Conservation (phyloP, 2,888 invertebrate genomes). For the Pammene aurita region DNA sequence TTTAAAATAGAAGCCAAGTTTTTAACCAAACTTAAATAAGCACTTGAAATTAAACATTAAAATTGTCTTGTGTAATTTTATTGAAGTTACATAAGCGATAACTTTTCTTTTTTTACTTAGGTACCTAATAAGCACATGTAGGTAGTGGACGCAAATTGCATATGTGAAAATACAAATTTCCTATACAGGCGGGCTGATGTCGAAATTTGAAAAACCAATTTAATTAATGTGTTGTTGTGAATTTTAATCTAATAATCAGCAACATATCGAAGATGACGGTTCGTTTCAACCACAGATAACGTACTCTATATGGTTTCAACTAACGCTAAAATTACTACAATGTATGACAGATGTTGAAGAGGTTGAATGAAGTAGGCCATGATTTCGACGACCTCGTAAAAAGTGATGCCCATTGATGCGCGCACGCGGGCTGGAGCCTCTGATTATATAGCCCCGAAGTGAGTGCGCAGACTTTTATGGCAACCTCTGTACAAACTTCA, state of each 20-base stretch:
- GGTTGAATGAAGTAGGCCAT: conserved; percentile 55
- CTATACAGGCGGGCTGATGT: too few species aligned
- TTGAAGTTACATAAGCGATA: too few species aligned
- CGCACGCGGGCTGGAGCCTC: conserved; percentile 37
- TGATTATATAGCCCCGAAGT: conserved; percentile 38
- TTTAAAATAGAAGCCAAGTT: too few species aligned
- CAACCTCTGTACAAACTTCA: conserved; percentile 17
- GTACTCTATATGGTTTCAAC: conserved; percentile 3
- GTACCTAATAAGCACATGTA: too few species aligned
- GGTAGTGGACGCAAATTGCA: too few species aligned
- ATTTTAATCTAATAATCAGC: background rate
- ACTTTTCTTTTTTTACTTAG: too few species aligned
- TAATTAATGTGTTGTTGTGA: background rate
- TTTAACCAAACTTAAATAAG: too few species aligned
- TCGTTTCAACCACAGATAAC: conserved; percentile 5
- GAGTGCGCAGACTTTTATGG: conserved; percentile 38
- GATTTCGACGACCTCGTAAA: conserved; percentile 52
- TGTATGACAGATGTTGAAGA: conserved; percentile 52
- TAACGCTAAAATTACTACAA: conserved; percentile 8
- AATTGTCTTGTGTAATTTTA: too few species aligned
- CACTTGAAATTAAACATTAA: too few species aligned
- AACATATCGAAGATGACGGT: background rate
- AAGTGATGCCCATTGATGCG: conserved; percentile 51
- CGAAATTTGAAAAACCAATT: too few species aligned
- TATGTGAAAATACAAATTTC: too few species aligned